phyloP scores from a whole-genome alignment of 2,888 invertebrate species.

The Oligia fasciuncula region DNA sequence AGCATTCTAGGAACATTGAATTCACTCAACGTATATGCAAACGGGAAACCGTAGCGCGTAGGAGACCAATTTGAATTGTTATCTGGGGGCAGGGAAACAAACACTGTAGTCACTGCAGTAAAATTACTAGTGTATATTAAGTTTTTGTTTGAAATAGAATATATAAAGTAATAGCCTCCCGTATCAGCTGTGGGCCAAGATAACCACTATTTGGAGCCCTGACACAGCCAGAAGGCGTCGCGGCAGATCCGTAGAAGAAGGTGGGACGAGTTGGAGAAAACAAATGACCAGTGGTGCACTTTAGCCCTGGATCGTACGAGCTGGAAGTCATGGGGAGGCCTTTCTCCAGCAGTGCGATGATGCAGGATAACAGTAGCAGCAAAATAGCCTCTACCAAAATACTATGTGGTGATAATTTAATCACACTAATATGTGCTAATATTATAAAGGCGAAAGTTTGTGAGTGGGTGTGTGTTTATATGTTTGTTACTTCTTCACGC shows the following conservation, averaged over 20 bases:
- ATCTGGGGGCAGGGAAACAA: neutral
- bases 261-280: neutral
- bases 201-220: neutral
- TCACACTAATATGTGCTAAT: too few relatives aligned
- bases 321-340: too few relatives aligned
- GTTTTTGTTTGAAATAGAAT: neutral
- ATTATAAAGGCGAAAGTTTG: too few relatives aligned
- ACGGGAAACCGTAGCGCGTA: slow-evolving; percentile 6
- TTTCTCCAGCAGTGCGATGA: neutral
- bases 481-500: too few relatives aligned
- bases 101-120: neutral
- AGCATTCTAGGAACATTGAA: slow-evolving; percentile 38
- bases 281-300: neutral
- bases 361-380: neutral
- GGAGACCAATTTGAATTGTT: slow-evolving; percentile 23
- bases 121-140: neutral
- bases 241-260: neutral
- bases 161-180: neutral
- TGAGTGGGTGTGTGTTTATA: too few relatives aligned
- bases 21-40: slow-evolving; percentile 27
- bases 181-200: neutral
- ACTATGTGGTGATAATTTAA: too few relatives aligned
- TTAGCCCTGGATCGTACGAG: neutral
- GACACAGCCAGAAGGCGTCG: neutral
- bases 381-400: neutral